phyloP scores from a whole-genome alignment of 2,888 invertebrate genomes.

The Anthophora plumipes region DNA sequence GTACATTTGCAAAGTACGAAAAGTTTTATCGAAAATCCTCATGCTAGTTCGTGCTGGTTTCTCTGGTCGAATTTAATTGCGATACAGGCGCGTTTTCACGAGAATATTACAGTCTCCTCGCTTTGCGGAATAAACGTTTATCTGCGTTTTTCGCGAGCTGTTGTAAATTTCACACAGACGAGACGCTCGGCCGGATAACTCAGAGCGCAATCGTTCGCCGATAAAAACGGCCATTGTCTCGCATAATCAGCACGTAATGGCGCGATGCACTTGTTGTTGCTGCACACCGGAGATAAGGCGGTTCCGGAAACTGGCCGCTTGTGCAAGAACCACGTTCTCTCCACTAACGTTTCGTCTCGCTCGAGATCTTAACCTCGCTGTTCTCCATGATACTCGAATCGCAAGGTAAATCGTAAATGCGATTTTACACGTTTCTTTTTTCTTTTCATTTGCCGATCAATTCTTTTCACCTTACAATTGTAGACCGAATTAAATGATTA shows the following conservation, averaged over 20 bases:
- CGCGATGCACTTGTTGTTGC: slow-evolving; percentile 50
- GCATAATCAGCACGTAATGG: slow-evolving; percentile 60
- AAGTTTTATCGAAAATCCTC: no score
- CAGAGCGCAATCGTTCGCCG: slow-evolving; percentile 36
- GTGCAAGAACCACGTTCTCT: slow-evolving; percentile 22
- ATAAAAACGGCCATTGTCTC: slow-evolving; percentile 57
- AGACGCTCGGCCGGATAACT: slow-evolving; percentile 19
- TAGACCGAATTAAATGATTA: no score
- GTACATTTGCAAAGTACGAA: no score
- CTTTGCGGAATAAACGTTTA: slow-evolving; percentile 26
- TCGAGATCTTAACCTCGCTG: slow-evolving; percentile 32
- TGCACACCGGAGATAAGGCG: slow-evolving; percentile 50
- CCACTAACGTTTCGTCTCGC: neutral
- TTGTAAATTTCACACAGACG: slow-evolving; percentile 38
- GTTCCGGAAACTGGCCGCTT: slow-evolving; percentile 47
- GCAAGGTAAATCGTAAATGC: slow-evolving; percentile 5
- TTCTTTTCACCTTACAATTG: neutral
- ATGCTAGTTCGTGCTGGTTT: no score
- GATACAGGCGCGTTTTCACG: no score
- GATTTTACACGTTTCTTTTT: neutral
- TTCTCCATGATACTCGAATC: neutral
- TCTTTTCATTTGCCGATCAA: neutral
- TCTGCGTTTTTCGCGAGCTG: slow-evolving; percentile 10
- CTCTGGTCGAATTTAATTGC: no score
- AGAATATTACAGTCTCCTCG: slow-evolving; percentile 15